These are phyloP conservation scores for Clarias pachynema DNA, from an alignment of 2,797 vertebrate genomes.

Conservation along the genomic window DNA sequence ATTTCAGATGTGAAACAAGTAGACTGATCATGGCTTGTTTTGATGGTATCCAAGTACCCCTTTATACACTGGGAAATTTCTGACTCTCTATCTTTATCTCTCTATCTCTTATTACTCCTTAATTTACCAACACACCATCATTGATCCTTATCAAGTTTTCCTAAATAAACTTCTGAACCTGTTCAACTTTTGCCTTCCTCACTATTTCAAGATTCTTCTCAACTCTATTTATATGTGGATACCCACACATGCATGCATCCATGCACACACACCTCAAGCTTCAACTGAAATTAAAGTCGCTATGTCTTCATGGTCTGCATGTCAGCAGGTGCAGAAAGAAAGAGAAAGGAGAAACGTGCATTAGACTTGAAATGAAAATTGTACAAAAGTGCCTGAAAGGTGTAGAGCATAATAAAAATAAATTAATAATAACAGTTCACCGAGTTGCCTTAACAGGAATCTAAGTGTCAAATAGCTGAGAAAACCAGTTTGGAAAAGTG, in stretches of 20 bases:
- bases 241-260: neutral
- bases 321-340: slow-evolving; percentile 66
- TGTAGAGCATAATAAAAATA: neutral
- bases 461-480: too few relatives aligned
- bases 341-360: slow-evolving; percentile 49
- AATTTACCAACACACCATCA: neutral
- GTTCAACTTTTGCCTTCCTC: neutral
- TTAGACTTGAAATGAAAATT: neutral
- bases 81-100: too few relatives aligned
- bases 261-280: slow-evolving; percentile 23
- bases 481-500: too few relatives aligned
- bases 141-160: neutral
- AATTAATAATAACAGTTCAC: too few relatives aligned
- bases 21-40: too few relatives aligned
- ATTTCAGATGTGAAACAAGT: too few relatives aligned
- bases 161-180: neutral
- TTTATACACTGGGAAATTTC: neutral
- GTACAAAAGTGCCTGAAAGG: neutral
- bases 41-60: neutral
- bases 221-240: slow-evolving; percentile 16
- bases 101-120: neutral
- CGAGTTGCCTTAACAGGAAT: too few relatives aligned
- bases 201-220: slow-evolving; percentile 26
- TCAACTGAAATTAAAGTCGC: slow-evolving; percentile 51
- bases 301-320: slow-evolving; percentile 61